Base-by-base conservation (phyloP, 2,888 invertebrate genomes). In the Standfussiana lucernea region DNA sequence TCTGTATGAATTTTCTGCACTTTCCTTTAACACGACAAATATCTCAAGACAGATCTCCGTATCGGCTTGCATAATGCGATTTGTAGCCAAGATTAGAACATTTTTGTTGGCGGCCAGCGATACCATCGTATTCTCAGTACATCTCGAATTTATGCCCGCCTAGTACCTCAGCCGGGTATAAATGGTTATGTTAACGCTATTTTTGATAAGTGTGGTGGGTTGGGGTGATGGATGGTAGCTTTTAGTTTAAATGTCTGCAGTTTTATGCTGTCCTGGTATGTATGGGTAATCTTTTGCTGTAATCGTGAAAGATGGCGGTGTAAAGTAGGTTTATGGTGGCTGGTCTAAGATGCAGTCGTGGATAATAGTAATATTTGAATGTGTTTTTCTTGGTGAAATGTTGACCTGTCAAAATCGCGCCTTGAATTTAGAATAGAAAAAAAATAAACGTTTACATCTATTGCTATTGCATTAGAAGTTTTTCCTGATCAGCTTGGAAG, bases 61-160 rank as follows among this genome's bases (percentile, higher is more conserved):
- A 84, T 84, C 70, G 62, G 75, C 77, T 86, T 86, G 80, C 83
- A 84, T 82, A 88, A 88, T 87, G 72, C 76, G 87, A 88, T 88
- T 79, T 86, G 79, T 85, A 68, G 71, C 68, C 13, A 68, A 83
- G 87, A 88, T 88, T 85, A 80, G 47, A 72, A 65, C 72, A 76
- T 89, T 83, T 85, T 87, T 88, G 77, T 62, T 86, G 67, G 15
- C 50, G 45, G 47, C 42, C 72, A 18, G 32, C 64, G 79, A 86
- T 83, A 82, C 47, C n/a, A 77, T 83, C 84, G 37, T 50, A 74
- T 77, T 84, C 72, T 86, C 62, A 37, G 73, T 83, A 88, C 83
- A 81, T 84, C 81, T 78, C 77, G 84, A 76, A 78, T 86, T 82
- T 82, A 87, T 86, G 68, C 35, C 28, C 74, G 47, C 79, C 79